These are phyloP conservation scores for Drosophila nikananu DNA, from an alignment of 1,140 invertebrate genomes.

Conservation along the genomic window DNA sequence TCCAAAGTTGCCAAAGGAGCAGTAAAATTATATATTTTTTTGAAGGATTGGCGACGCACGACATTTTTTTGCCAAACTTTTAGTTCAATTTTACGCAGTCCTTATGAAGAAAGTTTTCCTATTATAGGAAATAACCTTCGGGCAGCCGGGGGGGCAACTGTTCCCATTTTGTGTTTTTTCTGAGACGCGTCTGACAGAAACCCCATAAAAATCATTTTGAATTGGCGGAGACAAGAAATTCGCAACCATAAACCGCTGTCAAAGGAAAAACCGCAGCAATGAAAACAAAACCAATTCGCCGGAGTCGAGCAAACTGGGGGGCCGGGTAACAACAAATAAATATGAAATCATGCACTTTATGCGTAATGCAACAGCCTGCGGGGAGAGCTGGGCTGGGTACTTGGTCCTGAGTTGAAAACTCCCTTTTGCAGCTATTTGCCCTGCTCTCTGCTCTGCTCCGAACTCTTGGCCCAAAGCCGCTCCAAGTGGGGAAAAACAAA, in stretches of 20 bases:
- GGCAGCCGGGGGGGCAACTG: conserved; percentile 13
- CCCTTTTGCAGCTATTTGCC: conserved; percentile 40
- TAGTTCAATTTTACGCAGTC: conserved; percentile 40
- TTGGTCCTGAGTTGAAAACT: conserved; percentile 4
- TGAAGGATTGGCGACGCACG: conserved; percentile 32
- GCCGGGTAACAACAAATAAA: conserved; percentile 67
- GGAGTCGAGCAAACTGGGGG: conserved; percentile 45
- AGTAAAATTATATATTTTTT: conserved; percentile 36
- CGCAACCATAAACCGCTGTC: conserved; percentile 44
- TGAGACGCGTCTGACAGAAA: conserved; percentile 26
- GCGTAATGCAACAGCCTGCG: conserved; percentile 60
- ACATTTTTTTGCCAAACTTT: conserved; percentile 29
- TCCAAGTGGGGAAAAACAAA: conserved; percentile 47
- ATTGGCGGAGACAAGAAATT: conserved; percentile 42
- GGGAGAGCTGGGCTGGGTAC: conserved; percentile 8
- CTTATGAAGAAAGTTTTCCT: conserved; percentile 34
- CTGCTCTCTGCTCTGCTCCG: neutral
- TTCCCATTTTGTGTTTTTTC: conserved; percentile 8
- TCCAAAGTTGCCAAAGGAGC: conserved; percentile 5
- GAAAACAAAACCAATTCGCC: conserved; percentile 58
- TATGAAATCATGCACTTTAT: conserved; percentile 75
- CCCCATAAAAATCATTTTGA: conserved; percentile 49
- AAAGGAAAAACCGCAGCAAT: conserved; percentile 37
- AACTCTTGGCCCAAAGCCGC: conserved; percentile 19
- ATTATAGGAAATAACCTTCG: conserved; percentile 39